These are phyloP conservation scores for Paramormyrops hopkinsi DNA, from an alignment of 2,797 vertebrate species.

Conservation along the genomic window DNA sequence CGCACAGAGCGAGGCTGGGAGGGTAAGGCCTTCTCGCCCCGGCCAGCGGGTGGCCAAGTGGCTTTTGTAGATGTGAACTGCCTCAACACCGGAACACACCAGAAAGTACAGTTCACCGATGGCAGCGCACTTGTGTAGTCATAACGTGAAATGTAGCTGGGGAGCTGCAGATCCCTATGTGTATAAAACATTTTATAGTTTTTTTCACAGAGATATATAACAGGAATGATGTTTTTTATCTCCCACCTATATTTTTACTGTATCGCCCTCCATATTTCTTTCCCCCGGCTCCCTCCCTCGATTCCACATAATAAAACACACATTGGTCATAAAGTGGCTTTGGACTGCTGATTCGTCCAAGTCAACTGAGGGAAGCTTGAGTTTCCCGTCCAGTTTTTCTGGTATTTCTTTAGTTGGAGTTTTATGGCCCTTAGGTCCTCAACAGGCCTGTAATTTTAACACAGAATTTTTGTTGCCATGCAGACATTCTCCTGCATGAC, in stretches of 20 bases:
- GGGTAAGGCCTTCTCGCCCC: conserved; percentile 61
- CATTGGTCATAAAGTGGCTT: background rate
- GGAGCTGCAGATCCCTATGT: background rate
- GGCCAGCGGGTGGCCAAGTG: background rate
- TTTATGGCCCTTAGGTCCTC: background rate
- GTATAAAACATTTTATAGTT: background rate
- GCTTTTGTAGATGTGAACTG: background rate
- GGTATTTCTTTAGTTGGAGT: background rate
- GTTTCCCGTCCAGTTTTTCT: background rate
- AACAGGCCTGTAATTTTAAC: background rate
- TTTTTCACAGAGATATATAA: background rate
- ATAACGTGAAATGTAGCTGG: background rate
- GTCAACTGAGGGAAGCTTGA: background rate
- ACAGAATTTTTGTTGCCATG: background rate
- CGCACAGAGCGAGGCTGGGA: conserved; percentile 81
- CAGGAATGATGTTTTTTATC: background rate
- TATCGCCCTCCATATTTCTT: background rate
- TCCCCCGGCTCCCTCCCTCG: background rate
- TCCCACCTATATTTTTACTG: background rate
- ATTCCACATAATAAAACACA: background rate
- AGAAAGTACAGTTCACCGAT: background rate
- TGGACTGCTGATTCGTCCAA: background rate
- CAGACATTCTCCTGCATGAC: background rate
- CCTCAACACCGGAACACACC: background rate
- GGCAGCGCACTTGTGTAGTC: background rate